Conservation (phyloP, 2,797 vertebrate genomes). For the Ptychadena robeensis region DNA sequence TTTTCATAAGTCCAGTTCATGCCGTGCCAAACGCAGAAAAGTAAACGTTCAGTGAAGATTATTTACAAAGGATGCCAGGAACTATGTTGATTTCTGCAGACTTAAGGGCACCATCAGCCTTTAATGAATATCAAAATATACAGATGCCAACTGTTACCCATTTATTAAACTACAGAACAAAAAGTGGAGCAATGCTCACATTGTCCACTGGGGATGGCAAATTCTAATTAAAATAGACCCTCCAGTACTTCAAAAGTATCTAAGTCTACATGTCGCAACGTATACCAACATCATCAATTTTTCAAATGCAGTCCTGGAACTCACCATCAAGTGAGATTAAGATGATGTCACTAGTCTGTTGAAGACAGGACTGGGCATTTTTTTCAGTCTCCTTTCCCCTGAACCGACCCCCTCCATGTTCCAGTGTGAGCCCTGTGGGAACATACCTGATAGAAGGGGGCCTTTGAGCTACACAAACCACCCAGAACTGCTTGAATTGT, state of each 20-base stretch:
- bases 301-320: too few species aligned
- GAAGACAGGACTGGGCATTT: too few species aligned
- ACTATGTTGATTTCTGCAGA: neutral
- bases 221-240: neutral
- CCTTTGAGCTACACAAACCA: too few species aligned
- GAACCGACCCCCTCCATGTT: too few species aligned
- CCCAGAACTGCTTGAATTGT: too few species aligned
- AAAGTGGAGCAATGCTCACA: neutral
- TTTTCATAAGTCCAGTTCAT: neutral
- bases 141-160: neutral
- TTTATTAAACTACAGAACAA: neutral
- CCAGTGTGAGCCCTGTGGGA: too few species aligned
- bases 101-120: neutral
- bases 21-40: neutral
- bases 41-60: neutral
- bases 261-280: neutral
- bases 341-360: too few species aligned
- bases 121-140: neutral
- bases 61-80: constrained; percentile 1
- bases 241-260: neutral
- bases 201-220: neutral
- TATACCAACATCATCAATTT: too few species aligned
- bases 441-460: too few species aligned
- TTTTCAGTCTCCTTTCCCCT: too few species aligned
- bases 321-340: too few species aligned